phyloP scores from a whole-genome alignment of 2,888 invertebrate species.

The Tinea trinotella region DNA sequence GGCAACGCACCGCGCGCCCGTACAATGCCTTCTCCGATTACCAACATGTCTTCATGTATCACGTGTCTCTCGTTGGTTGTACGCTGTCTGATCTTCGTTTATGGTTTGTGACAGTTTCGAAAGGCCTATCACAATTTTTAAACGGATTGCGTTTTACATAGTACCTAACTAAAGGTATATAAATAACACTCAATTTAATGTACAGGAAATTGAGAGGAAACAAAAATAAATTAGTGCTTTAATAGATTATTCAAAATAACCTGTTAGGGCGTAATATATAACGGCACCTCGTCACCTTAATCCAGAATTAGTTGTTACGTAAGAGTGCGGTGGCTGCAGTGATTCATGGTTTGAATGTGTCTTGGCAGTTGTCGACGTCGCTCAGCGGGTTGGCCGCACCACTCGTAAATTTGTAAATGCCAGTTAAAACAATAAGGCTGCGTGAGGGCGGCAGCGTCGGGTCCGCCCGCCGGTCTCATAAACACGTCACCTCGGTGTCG shows the following conservation, averaged over 20 bases:
- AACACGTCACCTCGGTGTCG: constrained; percentile 47
- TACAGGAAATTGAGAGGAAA: too few species aligned
- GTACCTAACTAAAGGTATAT: background rate
- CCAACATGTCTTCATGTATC: constrained; percentile 61
- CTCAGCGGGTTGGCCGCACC: constrained; percentile 38
- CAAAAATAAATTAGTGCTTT: background rate
- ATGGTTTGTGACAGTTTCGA: background rate
- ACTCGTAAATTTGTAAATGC: constrained; percentile 51
- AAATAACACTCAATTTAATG: background rate
- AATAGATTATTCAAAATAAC: background rate
- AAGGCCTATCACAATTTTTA: background rate
- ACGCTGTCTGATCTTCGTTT: constrained; percentile 7
- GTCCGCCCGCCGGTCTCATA: constrained; percentile 44
- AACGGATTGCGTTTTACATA: background rate
- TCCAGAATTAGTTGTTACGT: constrained; percentile 1
- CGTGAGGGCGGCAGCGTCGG: constrained; percentile 52
- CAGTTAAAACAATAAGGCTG: constrained; percentile 63
- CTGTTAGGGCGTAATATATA: background rate
- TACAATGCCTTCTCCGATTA: constrained; percentile 68
- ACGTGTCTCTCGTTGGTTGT: constrained; percentile 32
- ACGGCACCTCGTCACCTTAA: background rate
- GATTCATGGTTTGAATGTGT: constrained; percentile 15
- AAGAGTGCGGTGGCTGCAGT: constrained; percentile 9
- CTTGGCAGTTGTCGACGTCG: constrained; percentile 21
- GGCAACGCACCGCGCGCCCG: constrained; percentile 62